Percentiles rank a stretch among this genome's conserved stretches.
phyloP scores from a whole-genome alignment of 2,797 vertebrate genomes.

The Streptopelia turtur region DNA sequence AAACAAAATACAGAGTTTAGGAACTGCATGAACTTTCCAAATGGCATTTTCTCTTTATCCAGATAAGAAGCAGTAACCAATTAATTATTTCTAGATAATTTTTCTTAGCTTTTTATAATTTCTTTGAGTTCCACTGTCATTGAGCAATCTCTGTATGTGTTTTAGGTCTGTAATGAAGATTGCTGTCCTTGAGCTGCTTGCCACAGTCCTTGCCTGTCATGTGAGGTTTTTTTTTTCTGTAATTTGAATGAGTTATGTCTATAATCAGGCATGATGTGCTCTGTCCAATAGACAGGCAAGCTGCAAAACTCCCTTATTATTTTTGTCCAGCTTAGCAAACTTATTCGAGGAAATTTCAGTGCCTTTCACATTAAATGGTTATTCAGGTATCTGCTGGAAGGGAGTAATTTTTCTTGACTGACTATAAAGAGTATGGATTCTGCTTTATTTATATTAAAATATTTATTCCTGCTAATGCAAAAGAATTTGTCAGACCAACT shows the following conservation, averaged over 20 bases:
- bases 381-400: constrained; percentile 1
- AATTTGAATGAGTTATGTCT: constrained; percentile 46
- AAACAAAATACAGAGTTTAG: not conserved
- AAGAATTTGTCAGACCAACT: constrained; percentile 24
- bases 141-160: not conserved
- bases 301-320: constrained; percentile 24
- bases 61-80: not conserved
- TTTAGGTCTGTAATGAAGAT: constrained; percentile 2
- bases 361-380: not conserved
- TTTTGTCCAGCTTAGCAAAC: constrained; percentile 17
- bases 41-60: not conserved
- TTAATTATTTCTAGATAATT: constrained; percentile 19
- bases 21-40: not conserved
- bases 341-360: constrained; percentile 19
- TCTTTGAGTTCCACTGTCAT: not conserved
- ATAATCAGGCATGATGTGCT: not conserved
- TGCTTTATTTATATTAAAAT: constrained; percentile 51
- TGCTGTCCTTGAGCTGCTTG: constrained; percentile 21
- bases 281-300: not conserved
- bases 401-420: not conserved
- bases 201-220: not conserved
- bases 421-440: not conserved
- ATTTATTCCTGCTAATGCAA: constrained; percentile 12
- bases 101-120: not conserved
- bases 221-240: not conserved